phyloP scores from a whole-genome alignment of 2,113 vertebrate species.

The Sorex fumeus region DNA sequence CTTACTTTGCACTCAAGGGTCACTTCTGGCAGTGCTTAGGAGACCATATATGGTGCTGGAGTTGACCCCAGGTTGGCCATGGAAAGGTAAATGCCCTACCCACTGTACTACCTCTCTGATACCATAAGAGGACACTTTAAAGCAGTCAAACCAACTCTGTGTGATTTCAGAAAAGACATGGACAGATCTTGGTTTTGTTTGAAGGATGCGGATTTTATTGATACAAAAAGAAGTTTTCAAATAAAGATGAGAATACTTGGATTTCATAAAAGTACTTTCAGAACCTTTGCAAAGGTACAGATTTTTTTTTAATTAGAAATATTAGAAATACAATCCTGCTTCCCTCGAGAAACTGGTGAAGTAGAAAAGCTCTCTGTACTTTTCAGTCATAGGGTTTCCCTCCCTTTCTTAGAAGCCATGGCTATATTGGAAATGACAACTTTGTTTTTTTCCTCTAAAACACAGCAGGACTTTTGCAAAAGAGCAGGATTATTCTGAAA shows the following conservation, averaged over 20 bases:
- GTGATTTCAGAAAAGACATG: slow-evolving; percentile 53
- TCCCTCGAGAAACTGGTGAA: slow-evolving; percentile 30
- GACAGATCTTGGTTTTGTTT: slow-evolving; percentile 39
- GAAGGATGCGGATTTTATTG: slow-evolving; percentile 41
- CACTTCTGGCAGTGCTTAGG: too few species aligned
- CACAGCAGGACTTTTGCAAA: slow-evolving; percentile 17
- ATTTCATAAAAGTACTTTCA: slow-evolving; percentile 43
- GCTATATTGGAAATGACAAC: background rate
- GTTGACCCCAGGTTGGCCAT: too few species aligned
- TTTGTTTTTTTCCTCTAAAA: slow-evolving; percentile 14
- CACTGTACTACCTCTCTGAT: too few species aligned
- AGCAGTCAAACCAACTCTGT: background rate
- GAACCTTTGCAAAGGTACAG: slow-evolving; percentile 7
- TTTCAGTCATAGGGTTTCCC: background rate
- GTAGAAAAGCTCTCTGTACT: background rate
- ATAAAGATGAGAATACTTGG: slow-evolving; percentile 3
- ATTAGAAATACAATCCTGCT: background rate
- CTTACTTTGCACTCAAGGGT: too few species aligned
- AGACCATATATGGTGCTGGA: too few species aligned
- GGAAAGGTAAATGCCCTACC: too few species aligned
- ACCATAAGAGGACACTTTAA: background rate
- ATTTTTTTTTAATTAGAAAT: slow-evolving; percentile 50
- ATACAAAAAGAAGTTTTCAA: slow-evolving; percentile 11
- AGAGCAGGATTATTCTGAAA: slow-evolving; percentile 34
- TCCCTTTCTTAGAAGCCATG: background rate